Conservation (phyloP, 1,140 invertebrate species). For the Hermetia illucens region DNA sequence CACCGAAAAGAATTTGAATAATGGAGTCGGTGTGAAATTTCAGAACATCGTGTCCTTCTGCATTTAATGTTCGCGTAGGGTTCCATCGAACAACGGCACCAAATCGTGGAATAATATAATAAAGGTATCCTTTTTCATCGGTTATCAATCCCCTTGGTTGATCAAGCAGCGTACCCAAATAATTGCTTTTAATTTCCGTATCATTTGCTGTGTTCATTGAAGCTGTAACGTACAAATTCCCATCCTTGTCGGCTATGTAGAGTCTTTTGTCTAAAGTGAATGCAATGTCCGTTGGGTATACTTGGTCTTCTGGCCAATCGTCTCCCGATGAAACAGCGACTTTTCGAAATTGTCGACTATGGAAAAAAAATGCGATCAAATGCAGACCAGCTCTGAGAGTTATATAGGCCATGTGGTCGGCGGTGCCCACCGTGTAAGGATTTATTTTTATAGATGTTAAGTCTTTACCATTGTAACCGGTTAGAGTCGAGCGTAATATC, state of each 20-base stretch:
- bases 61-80: not conserved
- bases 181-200: not conserved
- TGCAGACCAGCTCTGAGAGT: no score
- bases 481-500: no score
- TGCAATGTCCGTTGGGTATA: not conserved
- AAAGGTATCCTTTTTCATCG: not conserved
- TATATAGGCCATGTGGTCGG: no score
- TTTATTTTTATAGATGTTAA: no score
- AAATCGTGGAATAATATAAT: conserved; percentile 1
- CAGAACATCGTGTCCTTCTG: conserved; percentile 4
- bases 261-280: not conserved
- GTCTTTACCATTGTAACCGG: no score
- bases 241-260: not conserved
- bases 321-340: not conserved
- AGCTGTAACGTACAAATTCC: not conserved
- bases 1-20: not conserved
- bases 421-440: no score
- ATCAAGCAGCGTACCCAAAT: not conserved
- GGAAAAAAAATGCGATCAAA: no score
- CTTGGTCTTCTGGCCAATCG: not conserved
- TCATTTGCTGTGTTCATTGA: not conserved
- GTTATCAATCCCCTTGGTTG: not conserved
- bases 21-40: not conserved
- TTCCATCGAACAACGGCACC: not conserved
- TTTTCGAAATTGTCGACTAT: not conserved